Evolutionary conservation across 2,888 invertebrate species (phyloP), one percentile per base, ranked within the genome.

Genomic region (Polia nebulosa): DNA sequence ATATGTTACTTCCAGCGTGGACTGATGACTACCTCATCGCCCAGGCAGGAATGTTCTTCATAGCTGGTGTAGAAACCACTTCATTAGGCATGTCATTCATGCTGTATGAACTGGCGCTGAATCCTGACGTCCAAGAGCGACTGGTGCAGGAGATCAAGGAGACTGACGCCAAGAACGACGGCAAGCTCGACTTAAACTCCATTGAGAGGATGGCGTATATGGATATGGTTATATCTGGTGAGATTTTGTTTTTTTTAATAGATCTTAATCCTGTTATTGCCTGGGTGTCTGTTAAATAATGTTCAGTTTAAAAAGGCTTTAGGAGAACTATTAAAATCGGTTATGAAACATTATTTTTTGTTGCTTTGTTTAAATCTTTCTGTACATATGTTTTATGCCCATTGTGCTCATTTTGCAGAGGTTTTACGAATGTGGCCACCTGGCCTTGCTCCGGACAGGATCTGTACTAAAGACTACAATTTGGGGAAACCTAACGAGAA

Each of bases 211-310:
- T 97, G 96, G 92, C 93, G 32, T 97, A 97, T 69, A 85, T 97
- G 91, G 97, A 97, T 65, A 96, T 96, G 96, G 96, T 97, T 0
- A 85, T 97, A 0, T 96, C 96, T 82, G 96, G 96, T 96, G 81
- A 79, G 70, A 45, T 29, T 53, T n/a, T n/a, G n/a, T n/a, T n/a
- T n/a, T n/a, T n/a, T n/a, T n/a, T n/a, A n/a, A n/a, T n/a, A n/a
- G n/a, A n/a, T n/a, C n/a, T n/a, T n/a, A n/a, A n/a, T n/a, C n/a
- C n/a, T n/a, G n/a, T n/a, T n/a, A n/a, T n/a, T n/a, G n/a, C n/a
- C n/a, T n/a, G n/a, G n/a, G n/a, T n/a, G n/a, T n/a, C n/a, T n/a
- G n/a, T n/a, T n/a, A n/a, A n/a, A n/a, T n/a, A n/a, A n/a, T n/a
- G n/a, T n/a, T n/a, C n/a, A n/a, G n/a, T n/a, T n/a, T n/a, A n/a